A percentile compares a stretch with the other conserved stretches of the same genome.
phyloP scores from a whole-genome alignment of 1,140 invertebrate genomes.

The Ceratitis capitata region DNA sequence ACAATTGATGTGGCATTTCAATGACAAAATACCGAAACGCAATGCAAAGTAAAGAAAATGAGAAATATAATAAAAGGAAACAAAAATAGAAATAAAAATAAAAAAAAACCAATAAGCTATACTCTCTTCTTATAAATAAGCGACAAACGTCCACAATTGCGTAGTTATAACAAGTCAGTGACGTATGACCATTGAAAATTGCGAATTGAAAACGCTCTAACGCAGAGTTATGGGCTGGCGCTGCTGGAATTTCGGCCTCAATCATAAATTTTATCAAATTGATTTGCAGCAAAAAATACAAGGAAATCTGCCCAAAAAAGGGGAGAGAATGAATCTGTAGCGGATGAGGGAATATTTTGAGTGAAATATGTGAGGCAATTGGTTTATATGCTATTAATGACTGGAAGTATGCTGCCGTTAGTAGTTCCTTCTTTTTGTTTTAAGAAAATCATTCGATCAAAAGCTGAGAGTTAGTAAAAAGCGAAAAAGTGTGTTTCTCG shows the following conservation, averaged over 20 bases:
- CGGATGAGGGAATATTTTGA: neutral
- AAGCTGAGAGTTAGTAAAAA: no score
- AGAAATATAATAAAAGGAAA: neutral
- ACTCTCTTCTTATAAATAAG: neutral
- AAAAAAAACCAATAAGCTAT: neutral
- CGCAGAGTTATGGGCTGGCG: neutral
- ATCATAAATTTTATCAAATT: slow-evolving; percentile 18
- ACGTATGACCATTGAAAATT: neutral
- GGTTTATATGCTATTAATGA: neutral
- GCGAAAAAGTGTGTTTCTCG: no score
- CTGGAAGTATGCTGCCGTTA: neutral
- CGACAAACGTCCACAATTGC: neutral
- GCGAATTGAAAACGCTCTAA: neutral
- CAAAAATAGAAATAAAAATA: no score
- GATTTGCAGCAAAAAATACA: no score
- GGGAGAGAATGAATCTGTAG: neutral
- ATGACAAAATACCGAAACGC: neutral
- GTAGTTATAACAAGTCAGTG: neutral
- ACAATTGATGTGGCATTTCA: neutral
- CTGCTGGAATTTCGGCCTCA: neutral
- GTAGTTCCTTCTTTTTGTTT: no score
- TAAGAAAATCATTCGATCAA: no score
- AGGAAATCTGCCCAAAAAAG: neutral
- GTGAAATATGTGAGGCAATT: neutral
- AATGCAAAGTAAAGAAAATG: neutral